These are phyloP conservation scores for Chaetophractus vellerosus DNA, from an alignment of 2,797 vertebrate species.

Conservation along the genomic window DNA sequence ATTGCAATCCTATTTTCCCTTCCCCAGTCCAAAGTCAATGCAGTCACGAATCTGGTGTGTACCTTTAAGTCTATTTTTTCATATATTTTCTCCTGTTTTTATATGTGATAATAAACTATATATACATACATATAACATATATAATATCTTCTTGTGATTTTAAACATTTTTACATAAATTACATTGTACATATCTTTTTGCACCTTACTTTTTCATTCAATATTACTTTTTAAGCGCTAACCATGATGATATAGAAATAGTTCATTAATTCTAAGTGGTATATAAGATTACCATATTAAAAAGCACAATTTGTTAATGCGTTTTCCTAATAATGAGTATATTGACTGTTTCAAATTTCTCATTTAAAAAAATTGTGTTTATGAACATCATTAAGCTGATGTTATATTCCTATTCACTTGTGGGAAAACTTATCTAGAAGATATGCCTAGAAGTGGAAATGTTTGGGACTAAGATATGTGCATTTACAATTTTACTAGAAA, in stretches of 20 bases:
- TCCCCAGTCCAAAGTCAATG: neutral
- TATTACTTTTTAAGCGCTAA: slow-evolving; percentile 22
- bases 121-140: neutral
- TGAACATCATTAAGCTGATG: neutral
- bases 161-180: neutral
- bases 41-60: neutral
- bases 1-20: neutral
- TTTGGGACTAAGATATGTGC: neutral
- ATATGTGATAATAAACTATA: neutral
- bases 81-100: neutral
- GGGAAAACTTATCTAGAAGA: neutral
- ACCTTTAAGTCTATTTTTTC: neutral
- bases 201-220: neutral
- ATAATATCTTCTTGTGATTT: slow-evolving; percentile 6
- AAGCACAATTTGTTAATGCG: neutral
- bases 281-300: neutral
- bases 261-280: neutral
- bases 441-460: neutral
- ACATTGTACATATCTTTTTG: neutral
- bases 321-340: neutral
- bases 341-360: neutral
- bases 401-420: neutral
- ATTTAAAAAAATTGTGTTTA: neutral
- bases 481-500: slow-evolving; percentile 19
- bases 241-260: neutral